phyloP scores from a whole-genome alignment of 1,140 invertebrate genomes.

The Oryctes rhinoceros region DNA sequence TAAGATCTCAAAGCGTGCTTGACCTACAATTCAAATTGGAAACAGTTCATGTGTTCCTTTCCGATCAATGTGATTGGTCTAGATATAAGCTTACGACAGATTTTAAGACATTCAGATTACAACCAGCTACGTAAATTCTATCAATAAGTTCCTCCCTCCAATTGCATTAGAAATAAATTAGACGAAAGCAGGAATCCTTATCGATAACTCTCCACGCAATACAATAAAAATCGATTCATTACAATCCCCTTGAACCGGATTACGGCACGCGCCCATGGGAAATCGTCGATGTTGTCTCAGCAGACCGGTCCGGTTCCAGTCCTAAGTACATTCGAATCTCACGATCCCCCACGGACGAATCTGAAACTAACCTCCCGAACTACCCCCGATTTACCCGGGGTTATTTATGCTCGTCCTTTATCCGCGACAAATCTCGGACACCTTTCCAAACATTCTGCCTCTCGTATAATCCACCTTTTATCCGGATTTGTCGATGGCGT shows the following conservation, averaged over 20 bases:
- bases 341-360: not conserved
- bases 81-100: too few relatives aligned
- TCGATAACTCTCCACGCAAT: not conserved
- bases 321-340: not conserved
- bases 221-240: not conserved
- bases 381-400: not conserved
- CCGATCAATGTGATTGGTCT: too few relatives aligned
- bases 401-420: not conserved
- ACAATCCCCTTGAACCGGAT: not conserved
- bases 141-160: not conserved
- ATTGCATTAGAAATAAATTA: too few relatives aligned
- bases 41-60: too few relatives aligned
- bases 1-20: too few relatives aligned
- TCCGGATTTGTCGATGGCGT: not conserved
- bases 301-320: not conserved
- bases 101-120: too few relatives aligned
- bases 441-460: not conserved
- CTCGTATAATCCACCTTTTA: not conserved
- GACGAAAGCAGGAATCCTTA: not conserved
- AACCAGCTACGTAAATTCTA: not conserved
- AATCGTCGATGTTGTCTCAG: not conserved
- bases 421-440: not conserved
- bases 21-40: too few relatives aligned
- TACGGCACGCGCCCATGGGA: not conserved
- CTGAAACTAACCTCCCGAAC: not conserved